Base-by-base conservation (phyloP, 2,888 invertebrate species). In the Callinectes sapidus region DNA sequence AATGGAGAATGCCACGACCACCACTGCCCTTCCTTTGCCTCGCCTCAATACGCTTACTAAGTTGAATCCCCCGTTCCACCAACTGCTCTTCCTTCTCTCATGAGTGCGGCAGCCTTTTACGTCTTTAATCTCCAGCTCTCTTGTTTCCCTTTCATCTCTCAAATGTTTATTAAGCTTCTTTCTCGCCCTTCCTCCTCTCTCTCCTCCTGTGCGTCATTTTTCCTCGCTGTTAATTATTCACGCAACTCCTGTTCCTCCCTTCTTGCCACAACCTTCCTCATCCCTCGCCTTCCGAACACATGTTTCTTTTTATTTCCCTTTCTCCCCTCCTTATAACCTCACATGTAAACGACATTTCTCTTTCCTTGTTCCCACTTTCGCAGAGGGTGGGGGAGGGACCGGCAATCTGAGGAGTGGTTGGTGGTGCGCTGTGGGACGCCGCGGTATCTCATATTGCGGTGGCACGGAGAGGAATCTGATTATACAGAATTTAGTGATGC, bases 121-220 rank as follows among this genome's bases (percentile, higher is more conserved):
- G 81, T 81, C 35, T 81, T 35, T 81, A 81, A 81, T 81, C 81
- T 35, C 16, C 18, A 35, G 32, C 81, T 81, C 81, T 81, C 81
- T 81, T 81, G 81, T 81, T 81, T 81, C 81, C 81, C 81, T 81
- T 81, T 81, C 81, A 81, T 81, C 81, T 81, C n/a, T 35, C 81
- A 81, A 81, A 81, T 35, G 81, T 81, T 81, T 81, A 81, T 81
- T 81, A 81, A 81, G 81, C 35, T 81, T 81, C 81, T 81, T 81
- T 81, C 81, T 35, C 81, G 32, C 81, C 35, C 35, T 81, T 35
- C 81, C 81, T 81, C 81, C 35, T 81, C 81, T 16, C 81, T 81
- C 81, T 81, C 81, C 81, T 81, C 35, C 81, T 35, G 32, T 81
- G 32, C 35, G 81, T 81, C 35, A 81, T 81, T 81, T 81, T 81